Percentiles rank a stretch among this genome's conserved stretches.
phyloP scores from a whole-genome alignment of 2,797 vertebrate species.

The Helostoma temminkii region DNA sequence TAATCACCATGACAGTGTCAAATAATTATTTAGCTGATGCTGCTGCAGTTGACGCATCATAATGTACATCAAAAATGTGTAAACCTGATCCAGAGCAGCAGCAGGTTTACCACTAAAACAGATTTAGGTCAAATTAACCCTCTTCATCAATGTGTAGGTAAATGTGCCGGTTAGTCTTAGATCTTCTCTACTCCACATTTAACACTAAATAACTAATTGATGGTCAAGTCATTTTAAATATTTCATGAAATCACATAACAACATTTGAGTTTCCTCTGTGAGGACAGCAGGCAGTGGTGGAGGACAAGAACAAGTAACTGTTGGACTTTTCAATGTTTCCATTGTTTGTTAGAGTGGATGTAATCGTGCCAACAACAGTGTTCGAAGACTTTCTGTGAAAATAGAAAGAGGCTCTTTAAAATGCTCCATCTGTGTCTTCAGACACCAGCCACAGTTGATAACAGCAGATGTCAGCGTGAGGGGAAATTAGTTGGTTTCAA shows the following conservation, averaged over 20 bases:
- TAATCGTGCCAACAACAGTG: conserved; percentile 1
- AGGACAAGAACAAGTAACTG: conserved; percentile 14
- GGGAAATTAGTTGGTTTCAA: not conserved
- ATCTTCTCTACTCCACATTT: not conserved
- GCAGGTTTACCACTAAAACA: too few relatives aligned
- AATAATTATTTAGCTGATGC: too few relatives aligned
- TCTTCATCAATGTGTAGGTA: too few relatives aligned
- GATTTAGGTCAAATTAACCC: too few relatives aligned
- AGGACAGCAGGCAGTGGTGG: conserved; percentile 30
- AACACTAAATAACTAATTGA: not conserved
- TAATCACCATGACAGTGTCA: too few relatives aligned
- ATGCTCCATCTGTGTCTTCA: conserved; percentile 55
- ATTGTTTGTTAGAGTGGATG: conserved; percentile 36
- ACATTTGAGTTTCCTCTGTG: not conserved
- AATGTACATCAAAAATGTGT: too few relatives aligned
- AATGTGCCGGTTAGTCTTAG: too few relatives aligned
- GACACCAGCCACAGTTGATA: conserved; percentile 20
- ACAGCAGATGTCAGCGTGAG: conserved; percentile 29
- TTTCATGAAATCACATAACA: too few relatives aligned
- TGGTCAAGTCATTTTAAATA: not conserved
- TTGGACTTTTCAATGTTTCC: conserved; percentile 30
- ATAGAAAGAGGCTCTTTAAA: conserved; percentile 26
- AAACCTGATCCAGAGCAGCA: too few relatives aligned
- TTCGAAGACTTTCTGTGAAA: conserved; percentile 5
- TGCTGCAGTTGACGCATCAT: too few relatives aligned